Conservation (phyloP, 2,797 vertebrate species). For the Paratrypauchen microcephalus region DNA sequence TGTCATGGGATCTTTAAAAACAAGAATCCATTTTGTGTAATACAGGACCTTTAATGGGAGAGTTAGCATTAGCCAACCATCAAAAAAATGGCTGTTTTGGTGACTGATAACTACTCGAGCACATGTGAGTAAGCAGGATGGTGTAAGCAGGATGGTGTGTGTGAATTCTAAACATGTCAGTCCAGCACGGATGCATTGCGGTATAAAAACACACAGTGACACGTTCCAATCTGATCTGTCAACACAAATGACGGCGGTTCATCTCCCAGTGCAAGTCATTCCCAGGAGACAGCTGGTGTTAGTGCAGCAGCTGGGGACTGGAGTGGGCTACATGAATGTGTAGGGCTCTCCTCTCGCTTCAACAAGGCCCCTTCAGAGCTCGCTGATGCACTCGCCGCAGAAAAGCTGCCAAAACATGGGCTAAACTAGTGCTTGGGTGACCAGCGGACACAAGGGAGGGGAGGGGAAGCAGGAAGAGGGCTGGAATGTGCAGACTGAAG, state of each 20-base stretch:
- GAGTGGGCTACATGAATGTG: conserved; percentile 34
- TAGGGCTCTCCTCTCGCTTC: conserved; percentile 27
- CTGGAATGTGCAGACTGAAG: not conserved
- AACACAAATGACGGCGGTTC: not conserved
- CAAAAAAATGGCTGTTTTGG: not conserved
- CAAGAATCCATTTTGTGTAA: too few species aligned
- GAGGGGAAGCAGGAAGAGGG: not conserved
- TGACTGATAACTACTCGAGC: not conserved
- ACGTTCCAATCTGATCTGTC: not conserved
- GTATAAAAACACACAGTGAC: not conserved
- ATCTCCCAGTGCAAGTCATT: not conserved
- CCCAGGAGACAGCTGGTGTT: conserved; percentile 8
- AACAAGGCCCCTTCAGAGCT: conserved; percentile 34
- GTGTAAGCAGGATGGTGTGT: not conserved
- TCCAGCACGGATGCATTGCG: not conserved
- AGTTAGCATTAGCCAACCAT: too few species aligned
- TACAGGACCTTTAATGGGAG: too few species aligned
- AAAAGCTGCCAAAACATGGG: conserved; percentile 24
- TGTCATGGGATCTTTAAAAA: too few species aligned
- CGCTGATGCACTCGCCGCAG: conserved; percentile 29
- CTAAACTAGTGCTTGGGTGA: conserved; percentile 9
- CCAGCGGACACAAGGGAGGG: not conserved
- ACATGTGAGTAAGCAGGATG: not conserved
- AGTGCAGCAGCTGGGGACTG: conserved; percentile 19
- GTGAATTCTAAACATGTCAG: not conserved